A percentile compares a stretch with the other conserved stretches of the same genome.
phyloP scores from a whole-genome alignment of 2,888 invertebrate genomes.

The Amorpha juglandis region DNA sequence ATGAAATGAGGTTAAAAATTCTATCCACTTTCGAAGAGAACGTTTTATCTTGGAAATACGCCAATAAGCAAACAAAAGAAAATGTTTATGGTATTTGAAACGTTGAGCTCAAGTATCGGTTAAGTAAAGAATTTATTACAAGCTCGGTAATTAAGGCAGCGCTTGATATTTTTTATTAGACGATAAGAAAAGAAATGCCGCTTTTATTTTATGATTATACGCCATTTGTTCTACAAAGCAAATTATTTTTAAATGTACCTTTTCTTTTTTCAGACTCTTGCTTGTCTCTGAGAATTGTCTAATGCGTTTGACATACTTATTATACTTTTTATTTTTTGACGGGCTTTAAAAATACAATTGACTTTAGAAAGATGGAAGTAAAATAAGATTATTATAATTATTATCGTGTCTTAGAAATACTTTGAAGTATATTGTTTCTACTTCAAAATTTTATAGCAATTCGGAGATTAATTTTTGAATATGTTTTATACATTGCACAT shows the following conservation, averaged over 20 bases:
- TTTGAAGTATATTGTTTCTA: not conserved
- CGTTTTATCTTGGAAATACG: constrained; percentile 15
- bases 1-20: not conserved
- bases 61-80: constrained; percentile 40
- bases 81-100: constrained; percentile 38
- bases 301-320: constrained; percentile 1
- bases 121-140: constrained; percentile 38
- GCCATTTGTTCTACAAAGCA: constrained; percentile 1
- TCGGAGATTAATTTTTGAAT: not conserved
- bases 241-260: not conserved
- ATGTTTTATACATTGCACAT: not conserved
- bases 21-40: not conserved
- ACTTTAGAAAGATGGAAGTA: not conserved
- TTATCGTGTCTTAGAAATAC: not conserved
- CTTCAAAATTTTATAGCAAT: not conserved
- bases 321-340: not conserved
- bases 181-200: constrained; percentile 26
- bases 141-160: constrained; percentile 35
- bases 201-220: constrained; percentile 11
- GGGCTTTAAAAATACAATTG: not conserved
- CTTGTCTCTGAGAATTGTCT: not conserved
- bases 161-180: constrained; percentile 34
- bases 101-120: constrained; percentile 32
- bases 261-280: not conserved
- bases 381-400: not conserved